A percentile compares a stretch with the other conserved stretches of the same genome.
Conservation (phyloP, 2,797 vertebrate species). For the Muscicapa comitata region DNA sequence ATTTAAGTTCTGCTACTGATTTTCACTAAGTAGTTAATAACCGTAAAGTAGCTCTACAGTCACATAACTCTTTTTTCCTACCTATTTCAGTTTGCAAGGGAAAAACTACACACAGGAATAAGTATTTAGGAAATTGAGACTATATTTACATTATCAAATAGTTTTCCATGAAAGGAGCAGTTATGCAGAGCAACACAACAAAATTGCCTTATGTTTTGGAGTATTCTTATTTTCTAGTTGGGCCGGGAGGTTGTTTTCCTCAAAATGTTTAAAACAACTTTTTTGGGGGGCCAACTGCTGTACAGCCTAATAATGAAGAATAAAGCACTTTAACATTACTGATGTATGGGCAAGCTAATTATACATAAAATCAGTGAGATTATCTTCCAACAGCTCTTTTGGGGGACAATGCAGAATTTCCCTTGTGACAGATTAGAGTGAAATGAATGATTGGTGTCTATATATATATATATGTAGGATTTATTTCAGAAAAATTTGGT, state of each 20-base stretch:
- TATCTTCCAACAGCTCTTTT: not conserved
- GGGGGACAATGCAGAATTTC: not conserved
- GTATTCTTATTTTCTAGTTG: not conserved
- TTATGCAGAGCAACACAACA: not conserved
- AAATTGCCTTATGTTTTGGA: not conserved
- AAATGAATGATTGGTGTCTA: not conserved
- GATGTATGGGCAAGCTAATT: not conserved
- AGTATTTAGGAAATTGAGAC: not conserved
- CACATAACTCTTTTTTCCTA: not conserved
- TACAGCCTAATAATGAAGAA: not conserved
- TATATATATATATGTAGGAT: not conserved
- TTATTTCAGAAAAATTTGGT: not conserved
- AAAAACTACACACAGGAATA: not conserved
- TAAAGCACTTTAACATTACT: not conserved
- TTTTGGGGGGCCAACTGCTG: not conserved
- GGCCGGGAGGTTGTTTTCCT: not conserved
- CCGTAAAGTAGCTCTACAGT: not conserved
- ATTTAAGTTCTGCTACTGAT: not conserved
- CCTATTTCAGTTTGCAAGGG: not conserved
- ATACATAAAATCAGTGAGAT: not conserved
- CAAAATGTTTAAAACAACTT: not conserved
- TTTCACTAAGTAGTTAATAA: not conserved
- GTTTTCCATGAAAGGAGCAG: not conserved
- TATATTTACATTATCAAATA: not conserved
- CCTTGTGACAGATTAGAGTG: not conserved